Conservation (phyloP, 2,888 invertebrate species). For the Barypeithes pellucidus region DNA sequence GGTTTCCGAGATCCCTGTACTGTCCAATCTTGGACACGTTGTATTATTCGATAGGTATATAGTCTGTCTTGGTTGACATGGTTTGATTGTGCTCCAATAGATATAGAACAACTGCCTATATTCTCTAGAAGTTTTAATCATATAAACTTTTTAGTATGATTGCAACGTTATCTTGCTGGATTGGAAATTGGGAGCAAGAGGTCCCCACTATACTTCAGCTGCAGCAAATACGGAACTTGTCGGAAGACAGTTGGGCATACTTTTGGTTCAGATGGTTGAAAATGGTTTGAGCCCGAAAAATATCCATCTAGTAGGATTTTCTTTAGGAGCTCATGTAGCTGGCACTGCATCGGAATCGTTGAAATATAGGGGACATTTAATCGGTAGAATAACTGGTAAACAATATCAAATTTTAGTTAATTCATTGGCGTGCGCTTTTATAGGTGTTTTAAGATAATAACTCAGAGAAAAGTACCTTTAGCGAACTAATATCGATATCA, state of each 20-base stretch:
- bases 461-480: too few relatives aligned
- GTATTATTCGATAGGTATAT: too few relatives aligned
- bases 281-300: conserved; percentile 69
- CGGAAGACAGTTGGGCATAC: conserved; percentile 74
- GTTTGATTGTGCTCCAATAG: too few relatives aligned
- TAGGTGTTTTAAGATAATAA: too few relatives aligned
- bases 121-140: too few relatives aligned
- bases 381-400: conserved; percentile 75
- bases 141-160: conserved; percentile 71
- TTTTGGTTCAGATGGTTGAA: conserved; percentile 71
- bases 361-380: conserved; percentile 69
- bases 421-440: too few relatives aligned
- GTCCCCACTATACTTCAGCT: conserved; percentile 73
- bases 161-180: conserved; percentile 74
- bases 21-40: too few relatives aligned
- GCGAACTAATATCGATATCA: too few relatives aligned
- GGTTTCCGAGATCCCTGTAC: too few relatives aligned
- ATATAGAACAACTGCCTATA: too few relatives aligned
- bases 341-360: conserved; percentile 75
- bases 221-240: conserved; percentile 77
- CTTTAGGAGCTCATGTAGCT: conserved; percentile 76
- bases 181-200: conserved; percentile 75
- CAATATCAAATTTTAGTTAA: too few relatives aligned
- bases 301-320: conserved; percentile 76
- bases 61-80: too few relatives aligned